Evolutionary conservation across 2,797 vertebrate genomes (phyloP).

Genomic region (Xerus rutilus): DNA sequence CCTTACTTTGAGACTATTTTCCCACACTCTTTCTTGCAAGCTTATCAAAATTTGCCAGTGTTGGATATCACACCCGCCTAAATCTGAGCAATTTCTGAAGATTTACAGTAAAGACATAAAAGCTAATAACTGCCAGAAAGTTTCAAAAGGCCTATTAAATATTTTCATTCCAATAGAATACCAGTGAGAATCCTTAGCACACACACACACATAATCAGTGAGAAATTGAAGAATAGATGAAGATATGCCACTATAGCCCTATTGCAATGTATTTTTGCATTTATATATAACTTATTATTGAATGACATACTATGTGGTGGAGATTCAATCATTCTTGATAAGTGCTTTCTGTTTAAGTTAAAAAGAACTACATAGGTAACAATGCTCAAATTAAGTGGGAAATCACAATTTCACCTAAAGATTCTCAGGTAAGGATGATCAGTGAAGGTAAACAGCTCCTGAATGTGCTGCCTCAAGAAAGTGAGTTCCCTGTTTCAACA

Average conservation of each 20-base stretch:
- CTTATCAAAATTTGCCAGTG: background rate
- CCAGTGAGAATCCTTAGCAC: background rate
- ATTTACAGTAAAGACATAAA: background rate
- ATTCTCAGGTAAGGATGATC: background rate
- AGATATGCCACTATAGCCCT: background rate
- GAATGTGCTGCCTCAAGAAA: background rate
- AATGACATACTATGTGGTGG: background rate
- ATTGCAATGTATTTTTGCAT: background rate
- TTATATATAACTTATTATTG: background rate
- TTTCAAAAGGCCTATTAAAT: background rate
- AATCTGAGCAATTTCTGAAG: background rate
- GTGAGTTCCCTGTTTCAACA: background rate
- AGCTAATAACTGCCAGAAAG: background rate
- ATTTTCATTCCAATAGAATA: conserved; percentile 48
- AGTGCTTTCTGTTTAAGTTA: background rate
- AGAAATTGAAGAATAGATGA: background rate
- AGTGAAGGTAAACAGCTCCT: background rate
- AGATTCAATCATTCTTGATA: background rate
- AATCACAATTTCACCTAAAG: background rate
- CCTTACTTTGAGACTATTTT: background rate
- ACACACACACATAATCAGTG: background rate
- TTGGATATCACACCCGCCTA: background rate
- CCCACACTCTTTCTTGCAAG: background rate
- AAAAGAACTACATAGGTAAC: background rate
- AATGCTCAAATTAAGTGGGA: background rate